A percentile compares a stretch with the other conserved stretches of the same genome.
These are phyloP conservation scores for Lepisosteus oculatus DNA, from an alignment of 2,113 vertebrate genomes.

Conservation along the genomic window DNA sequence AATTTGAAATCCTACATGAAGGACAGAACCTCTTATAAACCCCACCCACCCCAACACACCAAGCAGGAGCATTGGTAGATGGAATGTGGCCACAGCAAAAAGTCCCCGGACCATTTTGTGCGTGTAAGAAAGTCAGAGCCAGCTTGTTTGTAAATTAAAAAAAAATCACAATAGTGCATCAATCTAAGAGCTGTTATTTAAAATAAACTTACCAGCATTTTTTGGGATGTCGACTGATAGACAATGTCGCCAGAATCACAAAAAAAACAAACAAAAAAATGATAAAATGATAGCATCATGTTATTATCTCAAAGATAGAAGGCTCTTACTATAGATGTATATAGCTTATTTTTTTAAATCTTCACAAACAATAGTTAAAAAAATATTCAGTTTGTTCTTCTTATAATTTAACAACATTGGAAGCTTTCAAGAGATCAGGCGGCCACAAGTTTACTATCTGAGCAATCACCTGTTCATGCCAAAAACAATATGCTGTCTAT, in stretches of 20 bases:
- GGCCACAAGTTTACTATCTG: not conserved
- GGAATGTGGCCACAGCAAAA: slow-evolving; percentile 46
- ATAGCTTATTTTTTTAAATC: not conserved
- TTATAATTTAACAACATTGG: not conserved
- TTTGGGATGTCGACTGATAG: slow-evolving; percentile 77
- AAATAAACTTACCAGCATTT: slow-evolving; percentile 77
- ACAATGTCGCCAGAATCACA: slow-evolving; percentile 75
- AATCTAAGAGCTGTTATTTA: slow-evolving; percentile 66
- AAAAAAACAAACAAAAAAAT: slow-evolving; percentile 67
- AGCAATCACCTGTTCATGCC: no score
- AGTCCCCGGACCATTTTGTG: slow-evolving; percentile 59
- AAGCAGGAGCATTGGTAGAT: slow-evolving; percentile 38
- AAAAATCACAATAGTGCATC: slow-evolving; percentile 54
- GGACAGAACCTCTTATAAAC: slow-evolving; percentile 33
- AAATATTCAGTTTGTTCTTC: no score
- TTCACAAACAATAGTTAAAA: no score
- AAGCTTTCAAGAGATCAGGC: slow-evolving; percentile 2
- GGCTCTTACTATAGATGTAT: not conserved
- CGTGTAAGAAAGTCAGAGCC: slow-evolving; percentile 63
- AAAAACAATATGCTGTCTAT: not conserved
- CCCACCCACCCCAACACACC: slow-evolving; percentile 16
- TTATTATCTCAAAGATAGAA: slow-evolving; percentile 42
- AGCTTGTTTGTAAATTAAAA: slow-evolving; percentile 49
- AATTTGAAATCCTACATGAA: slow-evolving; percentile 40
- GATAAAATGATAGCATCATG: slow-evolving; percentile 61